Evolutionary conservation across 2,113 vertebrate genomes (phyloP).

Genomic region (Anolis carolinensis): DNA sequence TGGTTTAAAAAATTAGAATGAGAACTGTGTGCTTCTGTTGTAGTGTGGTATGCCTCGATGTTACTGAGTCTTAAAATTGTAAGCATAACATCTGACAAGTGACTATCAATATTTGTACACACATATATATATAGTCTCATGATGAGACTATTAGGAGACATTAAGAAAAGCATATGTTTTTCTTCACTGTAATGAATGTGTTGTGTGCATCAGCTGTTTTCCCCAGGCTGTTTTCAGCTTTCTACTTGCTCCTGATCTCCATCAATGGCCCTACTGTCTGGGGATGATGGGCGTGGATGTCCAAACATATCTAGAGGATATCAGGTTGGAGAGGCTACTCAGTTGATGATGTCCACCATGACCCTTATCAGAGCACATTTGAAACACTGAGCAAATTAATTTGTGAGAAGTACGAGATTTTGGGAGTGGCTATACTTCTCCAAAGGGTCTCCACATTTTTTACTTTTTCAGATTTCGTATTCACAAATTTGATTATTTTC

Average conservation of each 20-base stretch:
- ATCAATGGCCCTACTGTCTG: neutral
- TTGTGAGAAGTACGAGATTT: too few relatives aligned
- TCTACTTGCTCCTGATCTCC: neutral
- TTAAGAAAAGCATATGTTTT: constrained; percentile 23
- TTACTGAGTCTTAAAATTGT: neutral
- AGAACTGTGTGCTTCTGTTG: neutral
- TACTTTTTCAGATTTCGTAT: too few relatives aligned
- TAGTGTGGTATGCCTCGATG: neutral
- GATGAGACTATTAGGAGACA: neutral
- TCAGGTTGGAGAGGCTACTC: too few relatives aligned
- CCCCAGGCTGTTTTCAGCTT: neutral
- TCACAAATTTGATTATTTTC: too few relatives aligned
- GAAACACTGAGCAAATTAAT: too few relatives aligned
- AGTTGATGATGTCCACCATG: too few relatives aligned
- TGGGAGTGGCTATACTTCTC: too few relatives aligned
- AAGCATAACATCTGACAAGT: neutral
- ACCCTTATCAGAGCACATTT: too few relatives aligned
- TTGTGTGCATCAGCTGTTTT: neutral
- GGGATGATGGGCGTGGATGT: too few relatives aligned
- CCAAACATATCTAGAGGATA: too few relatives aligned
- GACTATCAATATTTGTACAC: neutral
- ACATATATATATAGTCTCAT: neutral
- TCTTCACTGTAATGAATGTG: neutral
- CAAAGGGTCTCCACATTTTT: too few relatives aligned
- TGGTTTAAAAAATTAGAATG: neutral